A percentile compares a stretch with the other conserved stretches of the same genome.
Conservation (phyloP, 2,797 vertebrate species). For the Xiphorhynchus erythropygius region DNA sequence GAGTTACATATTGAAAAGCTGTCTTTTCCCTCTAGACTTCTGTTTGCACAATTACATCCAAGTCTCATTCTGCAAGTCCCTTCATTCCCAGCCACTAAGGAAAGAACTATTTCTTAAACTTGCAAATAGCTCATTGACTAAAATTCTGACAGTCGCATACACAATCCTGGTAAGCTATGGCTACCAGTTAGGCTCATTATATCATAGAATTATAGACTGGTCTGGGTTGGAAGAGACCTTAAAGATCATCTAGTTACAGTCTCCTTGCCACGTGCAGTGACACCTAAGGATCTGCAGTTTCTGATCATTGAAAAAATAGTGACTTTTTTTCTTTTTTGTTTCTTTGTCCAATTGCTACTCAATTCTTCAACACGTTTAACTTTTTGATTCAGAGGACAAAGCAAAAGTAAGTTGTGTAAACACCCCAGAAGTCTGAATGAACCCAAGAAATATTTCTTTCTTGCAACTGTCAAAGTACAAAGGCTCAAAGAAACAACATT, state of each 20-base stretch:
- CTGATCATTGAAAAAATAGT: neutral
- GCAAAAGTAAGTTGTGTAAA: neutral
- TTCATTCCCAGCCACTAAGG: neutral
- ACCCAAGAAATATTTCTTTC: neutral
- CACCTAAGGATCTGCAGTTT: neutral
- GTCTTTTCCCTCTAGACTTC: neutral
- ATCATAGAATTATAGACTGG: neutral
- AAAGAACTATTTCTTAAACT: neutral
- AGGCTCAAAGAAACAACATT: neutral
- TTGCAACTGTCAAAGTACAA: neutral
- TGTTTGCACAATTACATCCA: neutral
- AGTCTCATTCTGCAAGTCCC: neutral
- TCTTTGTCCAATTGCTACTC: neutral
- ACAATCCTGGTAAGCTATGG: neutral
- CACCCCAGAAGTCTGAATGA: neutral
- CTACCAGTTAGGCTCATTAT: neutral
- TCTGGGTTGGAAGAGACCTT: neutral
- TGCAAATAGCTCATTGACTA: neutral
- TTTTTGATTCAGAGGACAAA: neutral
- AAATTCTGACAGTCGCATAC: neutral
- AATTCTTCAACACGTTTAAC: neutral
- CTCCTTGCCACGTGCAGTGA: neutral
- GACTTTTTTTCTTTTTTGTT: neutral
- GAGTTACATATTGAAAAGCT: neutral
- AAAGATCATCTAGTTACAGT: neutral